Evolutionary conservation across 2,797 vertebrate species (phyloP), one percentile per base, ranked within the genome.

Genomic region (Micromesistius poutassou): DNA sequence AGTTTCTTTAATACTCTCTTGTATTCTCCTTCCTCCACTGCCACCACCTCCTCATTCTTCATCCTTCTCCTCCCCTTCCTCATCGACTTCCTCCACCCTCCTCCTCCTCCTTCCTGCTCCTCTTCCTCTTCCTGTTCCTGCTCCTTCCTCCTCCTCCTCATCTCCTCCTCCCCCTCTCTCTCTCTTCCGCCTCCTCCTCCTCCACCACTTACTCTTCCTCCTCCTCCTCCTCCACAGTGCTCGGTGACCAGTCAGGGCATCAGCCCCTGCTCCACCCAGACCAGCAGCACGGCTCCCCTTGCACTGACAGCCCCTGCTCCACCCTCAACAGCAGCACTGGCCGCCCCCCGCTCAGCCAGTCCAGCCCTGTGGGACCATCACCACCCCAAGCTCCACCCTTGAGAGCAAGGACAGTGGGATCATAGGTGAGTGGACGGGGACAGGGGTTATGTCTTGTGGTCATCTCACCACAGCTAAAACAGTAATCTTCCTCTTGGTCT

Each of bases 381-480:
- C 96, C 93, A 99, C 96, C 88, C 97, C 97, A 72, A 99, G 97
- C 93, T 99, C 98, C 91, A 99, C 98, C 1, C 94, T 99, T 85
- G 98, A 99, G 93, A 99, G 98, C 95, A 98, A 98, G 91, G 98
- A 99, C 95, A 99, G 98, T 76, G 98, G 98, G 28, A 99, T 99
- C 87, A 99, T 99, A 91, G 98, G 92, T 92, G 81, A 83, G 86
- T 5, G 22, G 74, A n/a, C 1, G 33, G 74, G 36, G 33, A 71
- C 22, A 38, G 33, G 38, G 74, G 19, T 10, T 1, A 1, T 1
- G 40, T 14, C 40, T 13, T 42, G 10, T 12, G 40, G 10, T 42
- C 40, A 13, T 42, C 12, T 13, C 2, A 14, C 13, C 40, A 38
- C 5, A 38, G 9, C 33, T 33, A 5, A 36, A 36, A 36, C 35